phyloP scores from a whole-genome alignment of 2,113 vertebrate species.

The Scatophagus argus region DNA sequence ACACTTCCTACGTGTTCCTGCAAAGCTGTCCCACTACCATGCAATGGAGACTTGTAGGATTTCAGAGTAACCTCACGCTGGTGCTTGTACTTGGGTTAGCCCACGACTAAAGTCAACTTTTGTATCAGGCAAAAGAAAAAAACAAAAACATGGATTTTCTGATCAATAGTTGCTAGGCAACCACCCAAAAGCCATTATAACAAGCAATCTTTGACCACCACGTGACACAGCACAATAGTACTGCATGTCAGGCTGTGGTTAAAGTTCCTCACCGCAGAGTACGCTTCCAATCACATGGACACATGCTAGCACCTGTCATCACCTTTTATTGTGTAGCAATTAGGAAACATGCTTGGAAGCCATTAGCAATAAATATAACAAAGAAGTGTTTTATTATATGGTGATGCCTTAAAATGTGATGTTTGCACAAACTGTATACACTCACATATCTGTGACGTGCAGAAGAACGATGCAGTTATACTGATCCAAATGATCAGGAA shows the following conservation, averaged over 20 bases:
- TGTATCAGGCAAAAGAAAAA: constrained; percentile 4
- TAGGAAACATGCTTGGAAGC: neutral
- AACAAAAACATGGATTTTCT: constrained; percentile 26
- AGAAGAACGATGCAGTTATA: neutral
- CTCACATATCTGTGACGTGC: neutral
- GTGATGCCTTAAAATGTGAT: neutral
- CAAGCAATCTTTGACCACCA: neutral
- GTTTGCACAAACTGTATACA: no score
- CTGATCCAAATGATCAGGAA: neutral
- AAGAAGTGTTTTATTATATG: no score
- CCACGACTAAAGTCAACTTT: neutral
- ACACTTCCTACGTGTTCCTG: constrained; percentile 30
- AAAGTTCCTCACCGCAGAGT: neutral
- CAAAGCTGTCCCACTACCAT: constrained; percentile 39
- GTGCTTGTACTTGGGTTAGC: neutral
- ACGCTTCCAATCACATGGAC: constrained; percentile 4
- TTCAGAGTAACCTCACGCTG: constrained; percentile 4
- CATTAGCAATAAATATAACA: neutral
- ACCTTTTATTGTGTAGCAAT: neutral
- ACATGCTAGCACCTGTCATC: neutral
- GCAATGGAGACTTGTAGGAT: constrained; percentile 21
- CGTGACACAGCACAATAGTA: neutral
- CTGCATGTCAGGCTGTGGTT: constrained; percentile 14
- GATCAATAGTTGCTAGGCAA: constrained; percentile 49
- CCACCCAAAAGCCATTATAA: constrained; percentile 21